Base-by-base conservation (phyloP, 2,113 vertebrate genomes). In the Varanus salvator region DNA sequence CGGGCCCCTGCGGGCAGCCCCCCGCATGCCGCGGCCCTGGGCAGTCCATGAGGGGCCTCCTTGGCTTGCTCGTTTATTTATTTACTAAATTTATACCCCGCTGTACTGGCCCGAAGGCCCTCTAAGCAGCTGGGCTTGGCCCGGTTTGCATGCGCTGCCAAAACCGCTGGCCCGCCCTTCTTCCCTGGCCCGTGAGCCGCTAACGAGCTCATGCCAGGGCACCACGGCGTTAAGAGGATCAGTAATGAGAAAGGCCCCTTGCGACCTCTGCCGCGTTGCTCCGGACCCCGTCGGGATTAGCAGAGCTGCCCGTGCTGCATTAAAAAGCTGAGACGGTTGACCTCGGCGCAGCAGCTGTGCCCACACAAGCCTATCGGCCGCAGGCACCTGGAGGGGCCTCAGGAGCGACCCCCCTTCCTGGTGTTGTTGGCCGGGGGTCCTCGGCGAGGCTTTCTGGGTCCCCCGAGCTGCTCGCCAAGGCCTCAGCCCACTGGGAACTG, bases 221-320 rank as follows among this genome's bases (percentile, higher is more conserved):
- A 84, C 64, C 82, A 85, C 38, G 38, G 84, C 52, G 54, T 71
- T 85, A 87, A 17, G 31, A 92, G 81, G 86, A 19, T 85, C 90
- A 23, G 80, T 64, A 64, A 64, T 25, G 34, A 57, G 80, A 83
- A 2, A 38, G 57, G 15, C 34, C 38, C 80, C 57, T 83, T 25
- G 34, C 44, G 80, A 17, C 19, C 17, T 82, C 52, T 64, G 14
- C 25, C 60, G 88, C 52, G 66, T 0, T 14, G 34, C n/a, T 93
- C 38, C 71, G 75, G 54, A 80, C 71, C 4, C 31, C 83, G 7
- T 80, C 75, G 0, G 0, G 44, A 6, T 80, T 80, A 3, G 34
- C 0, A 8, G 23, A 19, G 60, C 60, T 0, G 60, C 4, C 17
- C 3, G 60, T 64, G 60, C 21, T 31, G 27, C 54, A 50, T 6